These are phyloP conservation scores for Drosophila insularis DNA, from an alignment of 1,140 invertebrate species.

Conservation along the genomic window DNA sequence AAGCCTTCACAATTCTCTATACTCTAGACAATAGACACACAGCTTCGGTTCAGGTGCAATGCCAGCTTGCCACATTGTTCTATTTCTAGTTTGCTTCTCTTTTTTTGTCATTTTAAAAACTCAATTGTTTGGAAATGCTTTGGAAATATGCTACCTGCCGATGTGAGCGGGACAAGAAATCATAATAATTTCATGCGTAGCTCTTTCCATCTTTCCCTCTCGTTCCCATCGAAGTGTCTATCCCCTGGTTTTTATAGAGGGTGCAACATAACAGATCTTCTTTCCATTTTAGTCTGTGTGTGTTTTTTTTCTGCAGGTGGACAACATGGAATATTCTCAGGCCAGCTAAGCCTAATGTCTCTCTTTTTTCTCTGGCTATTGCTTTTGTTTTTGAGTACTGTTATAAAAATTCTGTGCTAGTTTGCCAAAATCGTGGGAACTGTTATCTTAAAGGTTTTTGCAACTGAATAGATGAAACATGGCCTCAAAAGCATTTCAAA, in stretches of 20 bases:
- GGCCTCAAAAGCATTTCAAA: background rate
- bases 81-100: slow-evolving; percentile 20
- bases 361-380: slow-evolving; percentile 11
- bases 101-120: slow-evolving; percentile 67
- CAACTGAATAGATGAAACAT: slow-evolving; percentile 24
- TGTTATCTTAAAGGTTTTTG: slow-evolving; percentile 33
- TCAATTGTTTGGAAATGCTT: slow-evolving; percentile 72
- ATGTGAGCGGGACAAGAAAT: slow-evolving; percentile 47
- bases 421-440: slow-evolving; percentile 69
- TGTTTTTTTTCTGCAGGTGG: slow-evolving; percentile 62
- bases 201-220: slow-evolving; percentile 24
- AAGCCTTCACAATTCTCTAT: slow-evolving; percentile 42
- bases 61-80: slow-evolving; percentile 56
- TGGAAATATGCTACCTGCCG: slow-evolving; percentile 40
- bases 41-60: slow-evolving; percentile 66
- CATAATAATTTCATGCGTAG: slow-evolving; percentile 50
- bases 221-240: background rate
- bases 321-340: slow-evolving; percentile 68
- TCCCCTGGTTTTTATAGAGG: slow-evolving; percentile 33
- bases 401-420: slow-evolving; percentile 64
- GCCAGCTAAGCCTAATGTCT: slow-evolving; percentile 22
- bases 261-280: slow-evolving; percentile 70
- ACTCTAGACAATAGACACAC: slow-evolving; percentile 58
- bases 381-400: slow-evolving; percentile 50
- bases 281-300: slow-evolving; percentile 51